phyloP scores from a whole-genome alignment of 2,888 invertebrate species.

The Diachrysia chrysitis region DNA sequence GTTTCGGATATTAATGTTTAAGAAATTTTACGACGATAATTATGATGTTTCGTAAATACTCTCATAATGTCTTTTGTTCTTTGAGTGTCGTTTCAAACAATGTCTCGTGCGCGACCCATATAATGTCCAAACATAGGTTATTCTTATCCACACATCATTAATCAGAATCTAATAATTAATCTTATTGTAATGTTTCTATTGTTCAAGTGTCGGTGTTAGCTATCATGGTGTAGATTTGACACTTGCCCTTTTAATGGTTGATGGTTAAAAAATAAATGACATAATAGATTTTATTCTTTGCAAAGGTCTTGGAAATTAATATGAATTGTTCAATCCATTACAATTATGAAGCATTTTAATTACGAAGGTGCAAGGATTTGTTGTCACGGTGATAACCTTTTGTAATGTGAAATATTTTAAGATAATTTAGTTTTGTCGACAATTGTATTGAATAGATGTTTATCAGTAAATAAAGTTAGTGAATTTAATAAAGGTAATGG shows the following conservation, averaged over 20 bases:
- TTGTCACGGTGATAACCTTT: background rate
- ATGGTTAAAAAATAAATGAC: background rate
- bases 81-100: constrained; percentile 13
- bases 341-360: background rate
- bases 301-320: background rate
- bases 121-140: constrained; percentile 32
- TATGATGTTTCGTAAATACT: constrained; percentile 4
- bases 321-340: background rate
- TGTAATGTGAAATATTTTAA: background rate
- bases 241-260: background rate
- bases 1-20: constrained; percentile 1
- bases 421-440: background rate
- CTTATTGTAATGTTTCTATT: constrained; percentile 60
- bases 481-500: background rate
- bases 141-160: constrained; percentile 50
- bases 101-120: constrained; percentile 52
- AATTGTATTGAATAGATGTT: background rate
- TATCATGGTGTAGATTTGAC: background rate
- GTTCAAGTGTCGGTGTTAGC: constrained; percentile 36
- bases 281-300: background rate
- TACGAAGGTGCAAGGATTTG: background rate
- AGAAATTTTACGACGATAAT: background rate
- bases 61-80: constrained; percentile 10
- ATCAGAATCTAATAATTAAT: constrained; percentile 62
- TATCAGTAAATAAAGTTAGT: background rate